Conservation (phyloP, 2,113 vertebrate genomes). For the Thalassoma bifasciatum region DNA sequence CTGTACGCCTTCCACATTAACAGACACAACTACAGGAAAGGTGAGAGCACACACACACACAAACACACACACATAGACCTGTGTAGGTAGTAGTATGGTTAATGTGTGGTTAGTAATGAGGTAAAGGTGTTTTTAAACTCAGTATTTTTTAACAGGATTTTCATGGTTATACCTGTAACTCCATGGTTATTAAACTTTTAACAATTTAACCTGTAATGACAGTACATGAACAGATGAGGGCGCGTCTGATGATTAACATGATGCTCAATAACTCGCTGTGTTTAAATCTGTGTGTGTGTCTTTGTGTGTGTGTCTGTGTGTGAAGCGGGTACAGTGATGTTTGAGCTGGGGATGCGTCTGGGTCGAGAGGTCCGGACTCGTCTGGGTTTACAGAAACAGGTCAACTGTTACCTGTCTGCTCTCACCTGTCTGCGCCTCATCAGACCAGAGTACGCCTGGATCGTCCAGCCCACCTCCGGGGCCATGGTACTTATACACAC, state of each 20-base stretch:
- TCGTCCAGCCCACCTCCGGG: conserved; percentile 90
- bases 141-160: too few relatives aligned
- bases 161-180: too few relatives aligned
- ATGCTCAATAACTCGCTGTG: background rate
- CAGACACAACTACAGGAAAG: conserved; percentile 97
- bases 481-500: conserved; percentile 80
- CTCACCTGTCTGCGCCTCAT: conserved; percentile 94
- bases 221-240: too few relatives aligned
- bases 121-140: too few relatives aligned
- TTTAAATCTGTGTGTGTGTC: background rate
- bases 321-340: conserved; percentile 93
- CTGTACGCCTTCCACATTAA: conserved; percentile 96
- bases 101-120: too few relatives aligned
- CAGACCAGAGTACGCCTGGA: conserved; percentile 95
- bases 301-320: background rate
- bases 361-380: conserved; percentile 92
- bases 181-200: too few relatives aligned
- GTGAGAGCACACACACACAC: conserved; percentile 65
- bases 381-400: conserved; percentile 92
- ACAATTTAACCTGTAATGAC: too few relatives aligned
- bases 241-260: too few relatives aligned
- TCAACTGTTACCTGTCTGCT: conserved; percentile 92
- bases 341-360: conserved; percentile 94
- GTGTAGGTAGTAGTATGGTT: too few relatives aligned
- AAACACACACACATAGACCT: too few relatives aligned